phyloP scores from a whole-genome alignment of 2,888 invertebrate species.

The Emesis furor region DNA sequence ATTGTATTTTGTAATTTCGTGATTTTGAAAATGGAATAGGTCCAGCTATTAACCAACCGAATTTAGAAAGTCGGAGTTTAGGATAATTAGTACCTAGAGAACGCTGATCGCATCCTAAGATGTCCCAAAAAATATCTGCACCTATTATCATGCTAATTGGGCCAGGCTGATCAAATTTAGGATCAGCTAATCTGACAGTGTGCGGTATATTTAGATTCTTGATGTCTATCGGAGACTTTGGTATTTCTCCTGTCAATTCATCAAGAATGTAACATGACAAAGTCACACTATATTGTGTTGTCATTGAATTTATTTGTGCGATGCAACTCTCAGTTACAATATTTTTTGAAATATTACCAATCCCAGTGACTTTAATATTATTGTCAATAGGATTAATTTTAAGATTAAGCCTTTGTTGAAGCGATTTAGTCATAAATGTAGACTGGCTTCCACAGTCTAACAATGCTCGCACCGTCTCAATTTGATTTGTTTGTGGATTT shows the following conservation, averaged over 20 bases:
- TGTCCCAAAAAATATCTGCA: not conserved
- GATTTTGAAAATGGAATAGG: not conserved
- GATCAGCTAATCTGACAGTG: not conserved
- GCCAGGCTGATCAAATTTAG: not conserved
- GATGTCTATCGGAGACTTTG: not conserved
- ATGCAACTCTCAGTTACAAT: too few relatives aligned
- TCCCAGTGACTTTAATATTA: too few relatives aligned
- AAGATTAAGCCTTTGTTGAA: too few relatives aligned
- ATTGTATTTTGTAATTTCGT: not conserved
- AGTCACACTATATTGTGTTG: not conserved
- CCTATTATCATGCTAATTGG: not conserved
- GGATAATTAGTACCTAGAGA: not conserved
- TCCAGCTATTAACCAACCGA: not conserved
- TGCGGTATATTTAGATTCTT: not conserved
- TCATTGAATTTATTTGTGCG: conserved; percentile 44
- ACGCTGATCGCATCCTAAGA: not conserved
- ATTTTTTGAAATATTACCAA: conserved; percentile 22
- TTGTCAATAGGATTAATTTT: too few relatives aligned
- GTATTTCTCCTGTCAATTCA: too few relatives aligned
- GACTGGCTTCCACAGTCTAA: too few relatives aligned
- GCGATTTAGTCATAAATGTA: too few relatives aligned
- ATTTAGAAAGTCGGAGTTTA: not conserved
- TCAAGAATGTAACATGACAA: not conserved
- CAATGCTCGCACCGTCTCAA: too few relatives aligned
- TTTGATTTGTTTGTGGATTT: too few relatives aligned